Evolutionary conservation across 2,113 vertebrate species (phyloP).

Genomic region (Cebus imitator): DNA sequence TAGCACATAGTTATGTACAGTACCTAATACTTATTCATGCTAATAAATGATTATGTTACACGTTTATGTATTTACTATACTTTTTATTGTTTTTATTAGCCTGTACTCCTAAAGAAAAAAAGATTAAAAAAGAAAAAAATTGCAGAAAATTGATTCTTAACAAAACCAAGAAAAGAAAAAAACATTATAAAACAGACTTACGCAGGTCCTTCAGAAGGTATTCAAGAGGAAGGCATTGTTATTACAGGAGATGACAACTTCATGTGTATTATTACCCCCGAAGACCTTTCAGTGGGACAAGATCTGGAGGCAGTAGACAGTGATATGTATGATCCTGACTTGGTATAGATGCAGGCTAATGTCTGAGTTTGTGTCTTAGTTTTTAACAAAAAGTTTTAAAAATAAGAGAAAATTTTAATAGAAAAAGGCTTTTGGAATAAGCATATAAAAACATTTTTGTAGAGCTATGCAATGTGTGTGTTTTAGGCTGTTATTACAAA

Average conservation of each 20-base stretch:
- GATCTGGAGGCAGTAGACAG: not conserved
- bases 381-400: not conserved
- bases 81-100: not conserved
- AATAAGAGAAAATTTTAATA: not conserved
- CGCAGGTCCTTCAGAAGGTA: not conserved
- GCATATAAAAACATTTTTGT: not conserved
- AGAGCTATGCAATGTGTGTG: not conserved
- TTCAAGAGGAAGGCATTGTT: not conserved
- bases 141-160: too few species aligned
- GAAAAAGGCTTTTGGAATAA: not conserved
- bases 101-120: not conserved
- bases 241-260: too few species aligned
- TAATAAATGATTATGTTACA: not conserved
- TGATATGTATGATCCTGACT: not conserved
- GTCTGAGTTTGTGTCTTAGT: not conserved
- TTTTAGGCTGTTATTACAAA: not conserved
- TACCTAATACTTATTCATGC: not conserved
- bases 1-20: not conserved
- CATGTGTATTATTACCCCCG: not conserved
- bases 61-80: not conserved
- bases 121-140: too few species aligned
- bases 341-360: not conserved
- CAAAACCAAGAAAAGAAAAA: not conserved
- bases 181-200: not conserved
- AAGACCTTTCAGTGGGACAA: not conserved